Evolutionary conservation across 2,888 invertebrate species (phyloP).

Genomic region (Biston betularia): DNA sequence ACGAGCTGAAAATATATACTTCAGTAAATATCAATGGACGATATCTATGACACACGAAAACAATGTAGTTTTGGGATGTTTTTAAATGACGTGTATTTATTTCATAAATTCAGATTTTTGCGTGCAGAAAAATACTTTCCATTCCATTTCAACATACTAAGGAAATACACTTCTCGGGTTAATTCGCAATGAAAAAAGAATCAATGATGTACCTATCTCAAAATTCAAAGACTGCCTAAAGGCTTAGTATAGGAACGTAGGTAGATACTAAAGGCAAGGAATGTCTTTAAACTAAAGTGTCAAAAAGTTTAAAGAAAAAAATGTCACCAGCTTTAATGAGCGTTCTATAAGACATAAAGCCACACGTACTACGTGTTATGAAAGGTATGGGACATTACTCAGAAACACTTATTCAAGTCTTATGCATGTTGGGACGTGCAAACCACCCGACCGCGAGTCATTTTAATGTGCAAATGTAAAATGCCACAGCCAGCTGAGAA

Average conservation of each 20-base stretch:
- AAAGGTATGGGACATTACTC: slow-evolving; percentile 55
- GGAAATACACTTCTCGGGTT: neutral
- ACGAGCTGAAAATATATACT: no score
- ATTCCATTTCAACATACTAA: neutral
- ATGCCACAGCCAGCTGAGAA: slow-evolving; percentile 69
- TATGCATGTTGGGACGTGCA: slow-evolving; percentile 49
- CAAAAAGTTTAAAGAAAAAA: slow-evolving; percentile 4
- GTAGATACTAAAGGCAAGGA: neutral
- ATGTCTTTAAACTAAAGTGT: slow-evolving; percentile 2
- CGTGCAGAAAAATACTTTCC: no score
- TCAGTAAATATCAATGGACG: no score
- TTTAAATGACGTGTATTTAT: no score
- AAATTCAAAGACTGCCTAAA: neutral
- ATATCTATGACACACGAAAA: no score
- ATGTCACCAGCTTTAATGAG: slow-evolving; percentile 3
- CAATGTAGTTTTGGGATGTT: no score
- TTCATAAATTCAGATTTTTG: no score
- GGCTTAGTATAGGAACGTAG: neutral
- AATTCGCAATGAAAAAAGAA: no score
- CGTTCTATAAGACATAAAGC: slow-evolving; percentile 26
- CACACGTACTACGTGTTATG: slow-evolving; percentile 27
- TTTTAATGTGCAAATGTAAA: slow-evolving; percentile 74
- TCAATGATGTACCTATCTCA: no score
- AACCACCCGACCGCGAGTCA: slow-evolving; percentile 65
- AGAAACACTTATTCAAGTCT: slow-evolving; percentile 65